Evolutionary conservation across 23 tunicate species (phyloP).

Genomic region (Halocynthia roretzi): DNA sequence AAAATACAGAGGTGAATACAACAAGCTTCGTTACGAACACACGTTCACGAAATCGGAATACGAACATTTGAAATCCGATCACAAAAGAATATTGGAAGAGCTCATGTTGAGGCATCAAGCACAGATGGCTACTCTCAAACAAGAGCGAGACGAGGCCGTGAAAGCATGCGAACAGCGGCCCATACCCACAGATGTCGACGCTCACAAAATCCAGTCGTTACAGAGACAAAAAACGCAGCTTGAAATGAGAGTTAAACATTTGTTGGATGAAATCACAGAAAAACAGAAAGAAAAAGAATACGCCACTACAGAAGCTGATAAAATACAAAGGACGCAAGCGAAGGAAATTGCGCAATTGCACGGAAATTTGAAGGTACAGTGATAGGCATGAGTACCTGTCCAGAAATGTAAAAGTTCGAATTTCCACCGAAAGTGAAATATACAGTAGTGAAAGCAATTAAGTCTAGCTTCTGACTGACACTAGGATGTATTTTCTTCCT

Average conservation of each 20-base stretch:
- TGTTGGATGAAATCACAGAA: constrained; percentile 70
- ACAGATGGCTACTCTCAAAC: constrained; percentile 57
- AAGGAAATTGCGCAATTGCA: constrained; percentile 57
- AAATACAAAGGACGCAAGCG: constrained; percentile 51
- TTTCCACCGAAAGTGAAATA: too few species aligned
- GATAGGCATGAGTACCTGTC: too few species aligned
- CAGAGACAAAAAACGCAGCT: constrained; percentile 75
- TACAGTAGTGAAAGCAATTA: too few species aligned
- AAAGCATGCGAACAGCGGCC: constrained; percentile 37
- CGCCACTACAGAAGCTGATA: constrained; percentile 43
- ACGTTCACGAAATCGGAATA: constrained; percentile 75
- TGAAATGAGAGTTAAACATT: constrained; percentile 78
- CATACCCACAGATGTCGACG: constrained; percentile 40
- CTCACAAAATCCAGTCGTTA: constrained; percentile 37
- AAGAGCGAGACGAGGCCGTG: constrained; percentile 63
- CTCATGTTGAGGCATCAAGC: constrained; percentile 59
- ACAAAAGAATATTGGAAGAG: constrained; percentile 69
- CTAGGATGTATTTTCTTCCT: too few species aligned
- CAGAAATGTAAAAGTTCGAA: too few species aligned
- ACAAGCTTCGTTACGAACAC: constrained; percentile 80
- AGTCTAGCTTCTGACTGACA: too few species aligned
- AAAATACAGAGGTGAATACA: constrained; percentile 78
- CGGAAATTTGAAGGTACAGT: constrained; percentile 15
- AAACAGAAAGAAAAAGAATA: constrained; percentile 75
- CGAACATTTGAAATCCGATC: constrained; percentile 73